Base-by-base conservation (phyloP, 1,140 invertebrate genomes). In the Neomicropteryx cornuta region DNA sequence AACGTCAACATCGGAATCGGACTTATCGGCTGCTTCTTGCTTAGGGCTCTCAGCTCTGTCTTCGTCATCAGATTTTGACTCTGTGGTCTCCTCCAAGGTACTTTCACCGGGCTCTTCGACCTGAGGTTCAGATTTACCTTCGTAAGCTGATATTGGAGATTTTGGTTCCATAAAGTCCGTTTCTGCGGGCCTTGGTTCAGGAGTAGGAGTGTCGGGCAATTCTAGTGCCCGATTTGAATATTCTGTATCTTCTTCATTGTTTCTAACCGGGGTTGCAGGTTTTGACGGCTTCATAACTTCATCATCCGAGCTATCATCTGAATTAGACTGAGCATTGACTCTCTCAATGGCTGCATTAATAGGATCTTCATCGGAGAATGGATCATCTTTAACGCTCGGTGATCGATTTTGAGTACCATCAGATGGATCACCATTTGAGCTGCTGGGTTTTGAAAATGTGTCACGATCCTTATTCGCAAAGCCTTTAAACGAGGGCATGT, bases 291-390 rank as follows among this genome's bases (percentile, higher is more conserved):
- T 38, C 5, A 59, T 40, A 21, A 50, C 53, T 39, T 55, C 56
- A 38, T 55, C 54, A 39, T 55, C 59, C n/a, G n/a, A n/a, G 30
- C 52, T 52, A 33, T 66, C 62, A 42, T 68, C 64, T 18, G 58
- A 58, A 35, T 51, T 57, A 14, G 59, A 51, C 41, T 55, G 58
- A 33, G 51, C 53, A 27, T 63, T 64, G 11, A 57, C 58, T 27
- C 60, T 52, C 46, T 71, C 61, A 24, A 70, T 70, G 8, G 62
- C 52, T 13, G 62, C 59, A 51, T 68, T 61, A 23, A 72, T 69
- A 2, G 62, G 54, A 42, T 75, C 71, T 48, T 75, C 72, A 20
- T 73, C 72, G 16, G 70, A 70, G n/a, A 65, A 69, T 24, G 66
- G 64, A 44, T 71, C 71, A 41, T 62, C 66, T 48, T 67, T 66